Percentiles rank a stretch among this genome's conserved stretches.
Conservation (phyloP, 2,888 invertebrate species). For the Aricia artaxerxes region DNA sequence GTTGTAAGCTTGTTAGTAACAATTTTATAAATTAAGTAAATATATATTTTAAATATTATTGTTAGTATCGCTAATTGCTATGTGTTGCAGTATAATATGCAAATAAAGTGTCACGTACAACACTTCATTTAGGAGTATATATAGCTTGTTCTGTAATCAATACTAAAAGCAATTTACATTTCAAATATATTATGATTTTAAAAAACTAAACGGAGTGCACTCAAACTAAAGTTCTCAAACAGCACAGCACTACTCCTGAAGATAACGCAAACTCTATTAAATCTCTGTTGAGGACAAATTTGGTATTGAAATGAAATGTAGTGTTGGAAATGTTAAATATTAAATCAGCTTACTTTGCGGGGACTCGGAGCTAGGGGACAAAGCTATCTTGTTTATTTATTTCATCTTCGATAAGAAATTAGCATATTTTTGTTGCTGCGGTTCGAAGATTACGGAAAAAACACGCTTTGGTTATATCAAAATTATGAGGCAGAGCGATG, state of each 20-base stretch:
- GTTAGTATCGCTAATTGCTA: no score
- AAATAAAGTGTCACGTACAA: no score
- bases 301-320: constrained; percentile 20
- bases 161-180: no score
- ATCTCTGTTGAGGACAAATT: constrained; percentile 15
- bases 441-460: background rate
- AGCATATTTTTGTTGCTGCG: background rate
- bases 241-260: background rate
- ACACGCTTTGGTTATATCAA: background rate
- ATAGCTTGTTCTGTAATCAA: no score
- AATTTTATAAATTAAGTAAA: no score
- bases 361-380: background rate
- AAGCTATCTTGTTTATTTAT: constrained; percentile 11
- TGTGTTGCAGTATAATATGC: no score
- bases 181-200: no score
- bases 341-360: background rate
- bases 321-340: constrained; percentile 8
- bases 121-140: no score
- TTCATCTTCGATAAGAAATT: constrained; percentile 13
- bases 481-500: constrained; percentile 5
- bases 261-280: background rate
- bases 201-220: background rate
- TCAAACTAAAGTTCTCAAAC: background rate
- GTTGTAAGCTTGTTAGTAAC: no score
- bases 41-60: no score